Evolutionary conservation across 2,797 vertebrate genomes (phyloP).

Genomic region (Onychomys leucogaster): DNA sequence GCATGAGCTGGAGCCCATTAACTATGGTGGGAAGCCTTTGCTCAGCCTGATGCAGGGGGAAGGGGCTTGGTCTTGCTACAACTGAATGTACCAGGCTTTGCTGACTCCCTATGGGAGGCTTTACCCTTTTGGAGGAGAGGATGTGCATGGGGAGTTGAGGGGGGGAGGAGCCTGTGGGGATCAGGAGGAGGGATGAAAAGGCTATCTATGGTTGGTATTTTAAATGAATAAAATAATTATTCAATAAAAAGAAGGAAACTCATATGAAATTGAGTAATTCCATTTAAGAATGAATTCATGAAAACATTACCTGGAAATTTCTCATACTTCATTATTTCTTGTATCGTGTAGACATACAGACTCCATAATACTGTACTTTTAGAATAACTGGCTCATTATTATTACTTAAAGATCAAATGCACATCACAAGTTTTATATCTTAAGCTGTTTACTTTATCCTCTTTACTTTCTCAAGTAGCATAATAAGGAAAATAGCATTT

Average conservation of each 20-base stretch:
- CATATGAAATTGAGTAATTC: conserved; percentile 37
- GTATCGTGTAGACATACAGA: not conserved
- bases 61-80: too few species aligned
- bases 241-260: not conserved
- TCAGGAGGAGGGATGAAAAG: too few species aligned
- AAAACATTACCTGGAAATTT: conserved; percentile 57
- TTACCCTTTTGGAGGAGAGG: too few species aligned
- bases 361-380: conserved; percentile 21
- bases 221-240: too few species aligned
- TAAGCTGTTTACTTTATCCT: conserved; percentile 8
- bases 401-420: conserved; percentile 16
- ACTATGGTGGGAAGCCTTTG: too few species aligned
- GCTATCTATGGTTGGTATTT: too few species aligned
- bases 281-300: conserved; percentile 54
- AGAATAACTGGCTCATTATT: conserved; percentile 46
- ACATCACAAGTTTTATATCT: conserved; percentile 21
- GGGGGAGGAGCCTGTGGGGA: too few species aligned
- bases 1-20: too few species aligned
- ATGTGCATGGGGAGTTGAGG: too few species aligned
- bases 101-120: too few species aligned
- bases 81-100: too few species aligned
- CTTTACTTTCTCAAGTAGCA: conserved; percentile 23
- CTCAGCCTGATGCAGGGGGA: too few species aligned
- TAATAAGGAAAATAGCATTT: conserved; percentile 1
- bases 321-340: conserved; percentile 59